These are phyloP conservation scores for Anagrus nilaparvatae DNA, from an alignment of 1,140 invertebrate species.

Conservation along the genomic window DNA sequence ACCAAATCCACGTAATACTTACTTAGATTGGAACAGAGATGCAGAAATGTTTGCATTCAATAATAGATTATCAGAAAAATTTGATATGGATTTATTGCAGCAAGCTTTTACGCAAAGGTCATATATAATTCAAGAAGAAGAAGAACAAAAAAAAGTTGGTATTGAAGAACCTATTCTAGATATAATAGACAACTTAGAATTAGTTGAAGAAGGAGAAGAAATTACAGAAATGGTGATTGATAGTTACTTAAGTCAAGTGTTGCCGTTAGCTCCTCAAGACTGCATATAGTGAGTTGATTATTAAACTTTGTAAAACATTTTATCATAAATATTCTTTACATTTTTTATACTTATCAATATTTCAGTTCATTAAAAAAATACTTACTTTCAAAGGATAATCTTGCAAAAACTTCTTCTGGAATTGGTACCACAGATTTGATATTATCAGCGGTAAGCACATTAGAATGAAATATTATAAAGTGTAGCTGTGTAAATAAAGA, in stretches of 20 bases:
- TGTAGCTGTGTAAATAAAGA: no score
- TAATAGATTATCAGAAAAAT: slow-evolving; percentile 73
- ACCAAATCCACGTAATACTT: slow-evolving; percentile 46
- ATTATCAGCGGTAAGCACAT: slow-evolving; percentile 54
- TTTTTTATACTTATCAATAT: slow-evolving; percentile 12
- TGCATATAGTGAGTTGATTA: slow-evolving; percentile 45
- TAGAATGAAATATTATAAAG: no score
- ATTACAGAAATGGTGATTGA: slow-evolving; percentile 49
- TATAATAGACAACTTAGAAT: slow-evolving; percentile 55
- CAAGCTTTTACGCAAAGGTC: slow-evolving; percentile 71
- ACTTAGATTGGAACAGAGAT: slow-evolving; percentile 78
- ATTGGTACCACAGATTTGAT: slow-evolving; percentile 78
- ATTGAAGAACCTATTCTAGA: slow-evolving; percentile 49
- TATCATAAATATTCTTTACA: not conserved
- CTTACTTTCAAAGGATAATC: slow-evolving; percentile 52
- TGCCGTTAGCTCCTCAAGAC: slow-evolving; percentile 64
- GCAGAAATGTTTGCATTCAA: slow-evolving; percentile 84
- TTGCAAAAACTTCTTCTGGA: slow-evolving; percentile 58
- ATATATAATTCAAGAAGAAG: slow-evolving; percentile 63
- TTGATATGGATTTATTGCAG: slow-evolving; percentile 57
- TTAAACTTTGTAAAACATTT: not conserved
- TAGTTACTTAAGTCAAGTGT: slow-evolving; percentile 48
- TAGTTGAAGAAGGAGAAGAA: slow-evolving; percentile 54
- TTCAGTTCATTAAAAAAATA: slow-evolving; percentile 51
- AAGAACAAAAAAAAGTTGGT: slow-evolving; percentile 54